Base-by-base conservation (phyloP, 2,113 vertebrate species). In the Hemibates koningsi region DNA sequence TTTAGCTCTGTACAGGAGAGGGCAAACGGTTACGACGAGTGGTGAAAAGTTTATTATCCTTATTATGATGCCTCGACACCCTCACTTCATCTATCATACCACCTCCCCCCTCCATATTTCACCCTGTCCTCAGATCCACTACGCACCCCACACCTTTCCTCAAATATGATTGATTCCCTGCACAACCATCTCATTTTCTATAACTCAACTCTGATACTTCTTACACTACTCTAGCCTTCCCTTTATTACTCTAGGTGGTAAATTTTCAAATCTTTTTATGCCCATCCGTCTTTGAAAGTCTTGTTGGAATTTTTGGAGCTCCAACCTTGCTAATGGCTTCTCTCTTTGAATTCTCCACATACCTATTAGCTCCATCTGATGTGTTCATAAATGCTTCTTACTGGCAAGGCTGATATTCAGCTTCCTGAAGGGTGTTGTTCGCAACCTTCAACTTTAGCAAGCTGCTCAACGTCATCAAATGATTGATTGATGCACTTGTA, bases 11-110 rank as follows among this genome's bases (percentile, higher is more conserved):
- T 38, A 84, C 85, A 88, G 86, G 68, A 94, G 88, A 94, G 93
- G 95, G 90, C 86, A 93, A 93, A 91, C 52, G 88, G 94, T 95
- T 94, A 95, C 52, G 9, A 41, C 85, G 16, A 91, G 87, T 21
- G 3, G 54, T 89, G 83, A 93, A 92, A 93, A 92, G 88, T 93
- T 95, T 90, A 93, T 93, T 90, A 91, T 94, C 82, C 89, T 82
- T 87, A 91, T 94, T 92, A 91, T 92, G 91, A 94, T 86, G 86
- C 88, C 85, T 76, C 66, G 63, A 86, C 32, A 21, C n/a, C 73
- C 38, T 92, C 76, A 59, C 85, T 87, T 89, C 85, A 85, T 94
- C 86, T 81, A 56, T 92, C 84, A 90, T 80, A 73, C 57, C 88
- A 86, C 81, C 61, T 84, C 32, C 56, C 41, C 50, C 59, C 80